Percentiles rank a stretch among this genome's conserved stretches.
phyloP scores from a whole-genome alignment of 2,113 vertebrate species.

The Gymnocephalus cernua region DNA sequence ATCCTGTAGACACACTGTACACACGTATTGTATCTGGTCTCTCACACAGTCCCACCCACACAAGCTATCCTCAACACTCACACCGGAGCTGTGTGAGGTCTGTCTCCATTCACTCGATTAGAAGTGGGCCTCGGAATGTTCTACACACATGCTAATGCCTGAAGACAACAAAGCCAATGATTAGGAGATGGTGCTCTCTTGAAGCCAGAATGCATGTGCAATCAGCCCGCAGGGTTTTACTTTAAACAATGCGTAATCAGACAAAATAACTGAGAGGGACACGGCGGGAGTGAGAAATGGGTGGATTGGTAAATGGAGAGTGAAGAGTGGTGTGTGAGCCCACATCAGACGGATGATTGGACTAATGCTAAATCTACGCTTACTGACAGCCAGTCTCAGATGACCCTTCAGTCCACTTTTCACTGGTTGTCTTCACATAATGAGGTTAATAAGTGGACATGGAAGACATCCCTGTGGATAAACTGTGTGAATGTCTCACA shows the following conservation, averaged over 20 bases:
- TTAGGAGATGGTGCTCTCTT: constrained; percentile 58
- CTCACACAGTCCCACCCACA: constrained; percentile 47
- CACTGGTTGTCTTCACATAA: constrained; percentile 17
- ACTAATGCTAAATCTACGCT: constrained; percentile 48
- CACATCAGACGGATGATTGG: constrained; percentile 54
- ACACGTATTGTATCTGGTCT: constrained; percentile 31
- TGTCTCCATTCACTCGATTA: constrained; percentile 49
- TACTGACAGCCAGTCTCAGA: constrained; percentile 24
- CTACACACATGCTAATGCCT: constrained; percentile 70
- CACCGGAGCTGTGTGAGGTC: constrained; percentile 49
- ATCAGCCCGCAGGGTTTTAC: constrained; percentile 66
- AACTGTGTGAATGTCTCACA: constrained; percentile 12
- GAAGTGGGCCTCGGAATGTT: constrained; percentile 33
- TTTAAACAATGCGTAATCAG: constrained; percentile 73
- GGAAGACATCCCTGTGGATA: constrained; percentile 5
- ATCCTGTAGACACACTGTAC: constrained; percentile 29
- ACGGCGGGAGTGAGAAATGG: constrained; percentile 31
- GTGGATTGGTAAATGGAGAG: constrained; percentile 40
- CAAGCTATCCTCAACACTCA: constrained; percentile 33
- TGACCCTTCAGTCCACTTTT: constrained; percentile 17
- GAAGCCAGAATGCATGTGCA: constrained; percentile 57
- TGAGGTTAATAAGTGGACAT: constrained; percentile 33
- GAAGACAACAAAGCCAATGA: constrained; percentile 70
- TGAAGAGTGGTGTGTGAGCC: constrained; percentile 42
- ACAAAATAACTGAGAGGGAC: constrained; percentile 66